phyloP scores from a whole-genome alignment of 2,888 invertebrate species.

The Netelia inedita region DNA sequence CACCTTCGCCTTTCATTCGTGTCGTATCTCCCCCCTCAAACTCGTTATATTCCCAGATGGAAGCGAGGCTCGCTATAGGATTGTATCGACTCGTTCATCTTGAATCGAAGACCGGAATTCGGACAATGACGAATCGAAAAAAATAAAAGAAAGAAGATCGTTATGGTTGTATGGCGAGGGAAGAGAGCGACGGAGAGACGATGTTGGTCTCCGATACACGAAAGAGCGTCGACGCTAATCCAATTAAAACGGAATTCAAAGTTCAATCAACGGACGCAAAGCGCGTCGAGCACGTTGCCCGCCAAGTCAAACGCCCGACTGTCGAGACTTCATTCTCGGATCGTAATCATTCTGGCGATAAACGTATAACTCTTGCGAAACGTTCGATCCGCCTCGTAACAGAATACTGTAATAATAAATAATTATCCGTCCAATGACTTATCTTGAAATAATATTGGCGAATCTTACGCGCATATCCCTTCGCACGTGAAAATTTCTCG shows the following conservation, averaged over 20 bases:
- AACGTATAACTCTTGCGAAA: constrained; percentile 13
- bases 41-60: constrained; percentile 12
- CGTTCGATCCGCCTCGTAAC: constrained; percentile 13
- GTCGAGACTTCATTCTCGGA: constrained; percentile 34
- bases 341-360: neutral
- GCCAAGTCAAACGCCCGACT: constrained; percentile 41
- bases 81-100: constrained; percentile 28
- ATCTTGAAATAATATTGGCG: constrained; percentile 61
- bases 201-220: constrained; percentile 45
- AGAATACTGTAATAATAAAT: constrained; percentile 29
- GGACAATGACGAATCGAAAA: constrained; percentile 75
- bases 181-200: constrained; percentile 28
- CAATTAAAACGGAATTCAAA: constrained; percentile 80
- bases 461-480: constrained; percentile 53
- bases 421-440: constrained; percentile 63
- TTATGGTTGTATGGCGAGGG: neutral
- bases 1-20: neutral
- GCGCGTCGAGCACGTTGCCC: constrained; percentile 66
- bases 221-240: constrained; percentile 74
- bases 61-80: neutral
- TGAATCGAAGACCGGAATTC: constrained; percentile 39
- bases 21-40: neutral
- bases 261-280: constrained; percentile 76
- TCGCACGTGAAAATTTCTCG: too few relatives aligned
- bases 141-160: constrained; percentile 53